Conservation (phyloP, 2,113 vertebrate species). For the Notechis scutatus region DNA sequence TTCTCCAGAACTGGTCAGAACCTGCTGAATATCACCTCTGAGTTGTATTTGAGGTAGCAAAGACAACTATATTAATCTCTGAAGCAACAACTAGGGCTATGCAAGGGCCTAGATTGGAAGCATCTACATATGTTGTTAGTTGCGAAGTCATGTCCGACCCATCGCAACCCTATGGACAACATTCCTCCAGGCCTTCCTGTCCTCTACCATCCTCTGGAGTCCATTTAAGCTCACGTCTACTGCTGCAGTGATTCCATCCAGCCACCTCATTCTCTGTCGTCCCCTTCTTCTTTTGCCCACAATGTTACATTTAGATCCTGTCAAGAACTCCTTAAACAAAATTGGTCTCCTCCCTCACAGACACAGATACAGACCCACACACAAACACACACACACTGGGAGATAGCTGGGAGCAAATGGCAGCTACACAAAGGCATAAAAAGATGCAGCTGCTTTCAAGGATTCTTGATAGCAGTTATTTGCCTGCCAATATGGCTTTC, state of each 20-base stretch:
- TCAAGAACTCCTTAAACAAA: background rate
- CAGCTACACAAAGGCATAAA: background rate
- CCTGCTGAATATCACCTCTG: no score
- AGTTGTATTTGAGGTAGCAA: background rate
- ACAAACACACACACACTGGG: no score
- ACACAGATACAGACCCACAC: no score
- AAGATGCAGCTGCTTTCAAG: background rate
- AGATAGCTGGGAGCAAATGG: background rate
- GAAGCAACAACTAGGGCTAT: background rate
- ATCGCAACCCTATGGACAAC: no score
- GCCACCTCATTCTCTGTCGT: no score
- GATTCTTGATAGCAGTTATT: background rate
- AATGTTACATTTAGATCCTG: background rate
- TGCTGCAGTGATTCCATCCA: no score
- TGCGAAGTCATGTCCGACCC: no score
- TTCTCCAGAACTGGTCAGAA: no score
- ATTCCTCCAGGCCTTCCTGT: no score
- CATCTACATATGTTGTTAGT: background rate
- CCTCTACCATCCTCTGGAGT: no score
- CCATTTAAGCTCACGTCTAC: no score
- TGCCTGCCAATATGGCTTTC: background rate
- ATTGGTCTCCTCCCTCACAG: background rate
- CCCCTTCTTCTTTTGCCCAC: no score
- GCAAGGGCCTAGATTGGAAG: background rate
- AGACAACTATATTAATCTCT: background rate